phyloP scores from a whole-genome alignment of 1,140 invertebrate species.

The Halesus radiatus region DNA sequence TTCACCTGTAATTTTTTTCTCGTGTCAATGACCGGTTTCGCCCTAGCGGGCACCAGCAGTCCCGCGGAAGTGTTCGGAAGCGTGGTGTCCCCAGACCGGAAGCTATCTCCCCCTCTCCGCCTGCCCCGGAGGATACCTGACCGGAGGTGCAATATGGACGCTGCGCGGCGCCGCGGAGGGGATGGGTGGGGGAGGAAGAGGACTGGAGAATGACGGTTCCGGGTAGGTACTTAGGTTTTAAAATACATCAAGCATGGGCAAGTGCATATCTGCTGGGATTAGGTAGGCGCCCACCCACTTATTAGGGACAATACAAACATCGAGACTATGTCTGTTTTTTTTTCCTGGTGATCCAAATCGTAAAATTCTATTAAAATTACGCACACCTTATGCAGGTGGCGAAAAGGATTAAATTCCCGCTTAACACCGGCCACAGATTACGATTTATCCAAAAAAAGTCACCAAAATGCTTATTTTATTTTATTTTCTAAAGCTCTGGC shows the following conservation, averaged over 20 bases:
- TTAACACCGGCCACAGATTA: too few relatives aligned
- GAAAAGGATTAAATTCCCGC: too few relatives aligned
- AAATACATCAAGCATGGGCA: not conserved
- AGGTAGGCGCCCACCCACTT: too few relatives aligned
- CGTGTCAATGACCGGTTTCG: constrained; percentile 14
- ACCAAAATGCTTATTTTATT: too few relatives aligned
- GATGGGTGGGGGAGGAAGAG: not conserved
- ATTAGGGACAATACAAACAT: too few relatives aligned
- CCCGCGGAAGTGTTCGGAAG: constrained; percentile 26
- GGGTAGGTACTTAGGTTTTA: not conserved
- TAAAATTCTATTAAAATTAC: too few relatives aligned
- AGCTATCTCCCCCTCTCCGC: constrained; percentile 4
- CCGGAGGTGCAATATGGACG: not conserved
- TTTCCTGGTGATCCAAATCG: too few relatives aligned
- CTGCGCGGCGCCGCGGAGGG: not conserved
- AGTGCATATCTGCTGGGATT: not conserved
- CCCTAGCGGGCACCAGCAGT: not conserved
- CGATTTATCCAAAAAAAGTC: too few relatives aligned
- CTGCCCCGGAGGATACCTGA: not conserved
- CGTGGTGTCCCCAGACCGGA: constrained; percentile 24
- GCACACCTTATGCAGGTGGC: too few relatives aligned
- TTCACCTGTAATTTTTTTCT: not conserved
- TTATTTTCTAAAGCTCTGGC: too few relatives aligned
- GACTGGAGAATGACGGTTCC: not conserved
- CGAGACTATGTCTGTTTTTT: too few relatives aligned